A percentile compares a stretch with the other conserved stretches of the same genome.
Conservation (phyloP, 2,888 invertebrate species). For the Dilophus febrilis region DNA sequence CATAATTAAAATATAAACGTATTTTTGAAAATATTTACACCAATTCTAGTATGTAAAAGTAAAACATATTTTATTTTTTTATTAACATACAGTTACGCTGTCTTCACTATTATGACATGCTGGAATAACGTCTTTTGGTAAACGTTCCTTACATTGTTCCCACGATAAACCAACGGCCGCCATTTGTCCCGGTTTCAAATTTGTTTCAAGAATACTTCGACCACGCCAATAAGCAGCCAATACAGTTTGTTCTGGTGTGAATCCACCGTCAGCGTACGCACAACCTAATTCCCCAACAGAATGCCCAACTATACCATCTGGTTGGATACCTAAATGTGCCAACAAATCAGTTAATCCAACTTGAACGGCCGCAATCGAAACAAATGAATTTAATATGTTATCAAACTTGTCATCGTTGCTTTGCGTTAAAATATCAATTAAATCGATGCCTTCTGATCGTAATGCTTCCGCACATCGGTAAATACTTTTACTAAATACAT, state of each 20-base stretch:
- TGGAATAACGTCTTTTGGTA: slow-evolving; percentile 62
- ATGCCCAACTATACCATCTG: slow-evolving; percentile 93
- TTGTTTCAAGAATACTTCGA: slow-evolving; percentile 59
- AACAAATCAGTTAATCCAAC: slow-evolving; percentile 88
- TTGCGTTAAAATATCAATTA: slow-evolving; percentile 61
- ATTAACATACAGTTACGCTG: slow-evolving; percentile 55
- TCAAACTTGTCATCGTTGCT: slow-evolving; percentile 64
- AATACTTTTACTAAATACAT: slow-evolving; percentile 64
- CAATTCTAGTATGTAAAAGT: not conserved
- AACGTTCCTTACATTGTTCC: slow-evolving; percentile 51
- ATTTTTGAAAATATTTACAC: not conserved
- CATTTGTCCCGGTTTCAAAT: slow-evolving; percentile 64
- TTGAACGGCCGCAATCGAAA: slow-evolving; percentile 90
- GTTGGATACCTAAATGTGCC: slow-evolving; percentile 52
- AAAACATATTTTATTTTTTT: not conserved
- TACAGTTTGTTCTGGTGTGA: slow-evolving; percentile 87
- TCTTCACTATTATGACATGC: slow-evolving; percentile 93
- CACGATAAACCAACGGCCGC: slow-evolving; percentile 83
- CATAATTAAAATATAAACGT: not conserved
- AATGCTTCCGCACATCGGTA: slow-evolving; percentile 58
- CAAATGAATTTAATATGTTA: slow-evolving; percentile 77
- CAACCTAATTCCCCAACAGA: slow-evolving; percentile 58
- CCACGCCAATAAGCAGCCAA: slow-evolving; percentile 90
- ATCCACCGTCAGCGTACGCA: slow-evolving; percentile 90
- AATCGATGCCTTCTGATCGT: slow-evolving; percentile 60